Conservation (phyloP, 2,888 invertebrate genomes). For the Lasioglossum pauxillum region DNA sequence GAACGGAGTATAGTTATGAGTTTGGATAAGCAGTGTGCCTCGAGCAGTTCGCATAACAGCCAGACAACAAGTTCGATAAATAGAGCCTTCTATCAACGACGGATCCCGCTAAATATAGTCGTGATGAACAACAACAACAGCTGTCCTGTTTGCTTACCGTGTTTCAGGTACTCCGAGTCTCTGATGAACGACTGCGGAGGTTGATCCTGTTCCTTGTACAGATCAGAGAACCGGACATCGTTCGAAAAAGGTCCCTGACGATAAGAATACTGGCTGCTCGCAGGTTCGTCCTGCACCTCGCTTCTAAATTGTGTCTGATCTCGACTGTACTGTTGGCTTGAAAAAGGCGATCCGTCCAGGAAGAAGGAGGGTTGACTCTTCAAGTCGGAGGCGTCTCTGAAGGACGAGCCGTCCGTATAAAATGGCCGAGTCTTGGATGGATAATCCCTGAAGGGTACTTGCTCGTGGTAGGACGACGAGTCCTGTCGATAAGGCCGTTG, state of each 20-base stretch:
- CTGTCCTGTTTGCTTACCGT: constrained; percentile 62
- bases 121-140: background rate
- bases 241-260: constrained; percentile 39
- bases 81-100: background rate
- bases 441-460: constrained; percentile 52
- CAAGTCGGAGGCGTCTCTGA: constrained; percentile 43
- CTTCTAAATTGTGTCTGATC: constrained; percentile 26
- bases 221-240: constrained; percentile 34
- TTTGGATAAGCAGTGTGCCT: background rate
- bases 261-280: constrained; percentile 23
- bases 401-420: constrained; percentile 29
- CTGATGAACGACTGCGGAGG: constrained; percentile 62
- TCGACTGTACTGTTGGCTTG: constrained; percentile 22
- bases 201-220: constrained; percentile 33
- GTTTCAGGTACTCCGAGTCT: constrained; percentile 73
- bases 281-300: background rate
- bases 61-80: background rate
- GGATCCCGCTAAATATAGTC: background rate
- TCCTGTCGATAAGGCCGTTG: constrained; percentile 42
- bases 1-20: background rate
- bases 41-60: background rate
- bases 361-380: constrained; percentile 23
- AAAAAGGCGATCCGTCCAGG: constrained; percentile 26
- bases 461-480: constrained; percentile 18
- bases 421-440: constrained; percentile 30